Base-by-base conservation (phyloP, 2,888 invertebrate species). In the Aromia moschata region DNA sequence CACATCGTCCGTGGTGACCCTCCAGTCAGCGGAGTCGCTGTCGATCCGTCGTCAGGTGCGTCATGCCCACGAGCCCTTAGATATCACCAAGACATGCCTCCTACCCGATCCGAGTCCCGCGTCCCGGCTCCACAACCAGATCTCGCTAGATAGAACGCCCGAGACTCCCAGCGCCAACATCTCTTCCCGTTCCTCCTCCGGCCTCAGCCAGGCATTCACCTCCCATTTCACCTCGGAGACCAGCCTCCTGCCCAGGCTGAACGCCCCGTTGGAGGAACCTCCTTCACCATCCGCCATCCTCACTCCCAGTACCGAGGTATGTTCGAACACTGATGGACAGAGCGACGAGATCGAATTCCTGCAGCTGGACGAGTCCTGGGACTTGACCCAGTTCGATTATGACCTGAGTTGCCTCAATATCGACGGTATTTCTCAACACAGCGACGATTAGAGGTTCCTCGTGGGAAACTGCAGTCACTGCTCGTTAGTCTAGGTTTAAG, bases 1-100 rank as follows among this genome's bases (percentile, higher is more conserved):
- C 65, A 87, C 87, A 61, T 87, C 87, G 75, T 87, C 87, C 56
- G 84, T 87, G 65, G 87, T 84, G 30, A 88, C 88, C 66, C 84
- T 88, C 77, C 86, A 87, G 71, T 87, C 86, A 82, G 86, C 86
- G 82, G 88, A 88, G 68, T 82, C 83, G 62, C 83, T 86, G 70
- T 80, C 81, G 58, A 73, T 79, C 53, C 80, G 80, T 68, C 81
- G 81, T 67, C 82, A 81, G 81, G 82, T 82, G 81, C 81, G 82
- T 71, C 71, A 64, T 61, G 56, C 38, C 40, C 65, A 56, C 65
- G 54, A 59, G 46, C 51, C 33, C 46, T 46, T 60, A 53, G 65
- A 60, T 43, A 52, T 33, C 41, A 17, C 52, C 33, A 25, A 33
- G 17, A 61, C 41, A 65, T 65, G 18, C 30, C 47, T 59, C 43